Evolutionary conservation across 37 sponge, comb jelly and placozoan genomes (phyloP), one percentile per base, ranked within the genome.

Genomic region (Geodia barretti): DNA sequence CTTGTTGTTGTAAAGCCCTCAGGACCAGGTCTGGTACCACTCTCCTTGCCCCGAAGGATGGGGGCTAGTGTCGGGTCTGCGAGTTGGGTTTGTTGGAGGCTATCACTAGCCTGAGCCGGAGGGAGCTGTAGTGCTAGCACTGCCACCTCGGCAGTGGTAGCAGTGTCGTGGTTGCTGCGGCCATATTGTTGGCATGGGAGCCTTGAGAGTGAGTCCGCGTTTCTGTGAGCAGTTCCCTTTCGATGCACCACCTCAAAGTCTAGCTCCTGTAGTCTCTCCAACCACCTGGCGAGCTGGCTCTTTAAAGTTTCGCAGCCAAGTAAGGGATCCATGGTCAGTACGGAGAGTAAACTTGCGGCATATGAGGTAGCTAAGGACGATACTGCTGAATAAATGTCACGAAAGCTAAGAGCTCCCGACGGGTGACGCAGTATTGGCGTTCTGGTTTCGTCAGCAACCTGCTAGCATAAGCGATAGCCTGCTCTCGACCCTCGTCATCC

Each of bases 251-350:
- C 40, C 19, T 68, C 60, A 38, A 81, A 81, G 62, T 81, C 73
- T 14, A 72, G 60, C 62, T 72, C 73, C 39, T 79, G 82, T 21
- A 54, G 82, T 24, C 36, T 5, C 29, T 81, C 82, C 0, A 81
- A n/a, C 82, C 82, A 81, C 35, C 73, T 9, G 0, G 79, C 79
- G 4, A 68, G 42, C 34, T 79, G 79, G 4, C 79, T 77, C 77
- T 36, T 28, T 29, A 25, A 79, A 79, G 30, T 65, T 67, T 25
- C 38, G 54, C 0, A 79, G 69, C 79, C 79, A 79, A 14, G 23
- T 29, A 11, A 75, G 62, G 38, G 70, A 79, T 21, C 71, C 80
- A 68, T 79, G 80, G 60, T 69, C 80, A 32, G 79, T 78, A 24
- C 67, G 40, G 42, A 78, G 30, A 11, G 38, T 17, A 42, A 65